Percentiles rank a stretch among this genome's conserved stretches.
Evolutionary conservation across 2,888 invertebrate species (phyloP).

Genomic region (Agriopis aurantiaria): DNA sequence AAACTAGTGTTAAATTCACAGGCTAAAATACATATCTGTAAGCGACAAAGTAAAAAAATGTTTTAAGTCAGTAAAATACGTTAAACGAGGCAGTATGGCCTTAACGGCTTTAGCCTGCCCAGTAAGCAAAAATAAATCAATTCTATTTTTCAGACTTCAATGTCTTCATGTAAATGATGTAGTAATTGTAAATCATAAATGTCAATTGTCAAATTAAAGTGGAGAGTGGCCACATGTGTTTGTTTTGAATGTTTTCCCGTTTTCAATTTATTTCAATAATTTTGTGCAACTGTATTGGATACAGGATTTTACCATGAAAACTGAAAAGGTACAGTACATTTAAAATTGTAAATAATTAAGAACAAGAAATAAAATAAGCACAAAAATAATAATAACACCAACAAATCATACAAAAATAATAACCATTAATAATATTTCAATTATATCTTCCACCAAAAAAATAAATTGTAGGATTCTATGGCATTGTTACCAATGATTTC

Average conservation of each 20-base stretch:
- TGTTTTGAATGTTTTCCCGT: slow-evolving; percentile 6
- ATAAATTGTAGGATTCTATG: not conserved
- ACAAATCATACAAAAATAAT: not conserved
- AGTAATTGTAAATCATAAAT: no score
- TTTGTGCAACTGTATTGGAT: not conserved
- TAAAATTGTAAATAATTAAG: not conserved
- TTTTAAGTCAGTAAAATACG: no score
- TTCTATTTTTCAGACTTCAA: no score
- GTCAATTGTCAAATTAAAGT: not conserved
- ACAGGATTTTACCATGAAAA: slow-evolving; percentile 46
- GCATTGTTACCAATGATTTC: not conserved
- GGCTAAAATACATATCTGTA: no score
- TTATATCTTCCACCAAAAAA: no score
- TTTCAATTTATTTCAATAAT: not conserved
- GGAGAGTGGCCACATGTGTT: slow-evolving; percentile 8
- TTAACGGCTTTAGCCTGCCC: no score
- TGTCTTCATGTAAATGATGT: no score
- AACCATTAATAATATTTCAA: not conserved
- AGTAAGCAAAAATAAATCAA: no score
- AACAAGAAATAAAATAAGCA: not conserved
- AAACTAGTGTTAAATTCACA: no score
- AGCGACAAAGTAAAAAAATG: no score
- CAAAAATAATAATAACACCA: not conserved
- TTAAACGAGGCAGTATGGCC: no score
- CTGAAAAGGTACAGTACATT: slow-evolving; percentile 41